Percentiles rank a stretch among this genome's conserved stretches.
These are phyloP conservation scores for Brachionus sp. DNA, from an alignment of 1,140 invertebrate genomes.

Conservation along the genomic window DNA sequence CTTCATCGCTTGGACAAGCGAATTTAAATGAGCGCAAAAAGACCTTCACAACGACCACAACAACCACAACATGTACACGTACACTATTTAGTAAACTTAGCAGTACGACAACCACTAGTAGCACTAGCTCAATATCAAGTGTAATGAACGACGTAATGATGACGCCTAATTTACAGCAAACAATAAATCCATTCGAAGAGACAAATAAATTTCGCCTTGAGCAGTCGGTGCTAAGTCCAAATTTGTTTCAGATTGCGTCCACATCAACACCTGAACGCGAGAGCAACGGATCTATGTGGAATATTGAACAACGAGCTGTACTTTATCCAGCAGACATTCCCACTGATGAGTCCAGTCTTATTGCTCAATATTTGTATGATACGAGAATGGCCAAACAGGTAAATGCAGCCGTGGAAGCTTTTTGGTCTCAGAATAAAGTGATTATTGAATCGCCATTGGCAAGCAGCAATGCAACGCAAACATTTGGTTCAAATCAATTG, in stretches of 20 bases:
- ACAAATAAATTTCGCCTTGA: constrained; percentile 39
- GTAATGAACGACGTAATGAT: constrained; percentile 26
- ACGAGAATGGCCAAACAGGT: constrained; percentile 12
- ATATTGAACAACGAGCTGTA: constrained; percentile 41
- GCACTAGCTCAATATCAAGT: constrained; percentile 19
- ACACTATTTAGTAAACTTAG: neutral
- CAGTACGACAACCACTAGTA: neutral
- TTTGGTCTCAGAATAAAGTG: constrained; percentile 43
- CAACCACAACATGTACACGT: neutral
- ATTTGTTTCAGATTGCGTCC: constrained; percentile 27
- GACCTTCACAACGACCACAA: neutral
- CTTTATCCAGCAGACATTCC: constrained; percentile 42
- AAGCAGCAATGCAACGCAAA: neutral
- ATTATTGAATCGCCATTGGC: constrained; percentile 41
- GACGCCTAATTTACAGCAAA: constrained; percentile 18
- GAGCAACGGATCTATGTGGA: neutral
- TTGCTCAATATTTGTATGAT: constrained; percentile 35
- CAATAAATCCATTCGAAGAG: constrained; percentile 36
- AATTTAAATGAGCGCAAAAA: neutral
- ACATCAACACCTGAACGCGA: constrained; percentile 38
- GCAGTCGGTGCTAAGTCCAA: constrained; percentile 40
- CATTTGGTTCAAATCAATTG: neutral
- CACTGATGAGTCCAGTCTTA: constrained; percentile 14
- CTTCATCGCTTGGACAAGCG: constrained; percentile 26
- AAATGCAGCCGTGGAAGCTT: constrained; percentile 28